A percentile compares a stretch with the other conserved stretches of the same genome.
These are phyloP conservation scores for Lutjanus erythropterus DNA, from an alignment of 2,113 vertebrate genomes.

Conservation along the genomic window DNA sequence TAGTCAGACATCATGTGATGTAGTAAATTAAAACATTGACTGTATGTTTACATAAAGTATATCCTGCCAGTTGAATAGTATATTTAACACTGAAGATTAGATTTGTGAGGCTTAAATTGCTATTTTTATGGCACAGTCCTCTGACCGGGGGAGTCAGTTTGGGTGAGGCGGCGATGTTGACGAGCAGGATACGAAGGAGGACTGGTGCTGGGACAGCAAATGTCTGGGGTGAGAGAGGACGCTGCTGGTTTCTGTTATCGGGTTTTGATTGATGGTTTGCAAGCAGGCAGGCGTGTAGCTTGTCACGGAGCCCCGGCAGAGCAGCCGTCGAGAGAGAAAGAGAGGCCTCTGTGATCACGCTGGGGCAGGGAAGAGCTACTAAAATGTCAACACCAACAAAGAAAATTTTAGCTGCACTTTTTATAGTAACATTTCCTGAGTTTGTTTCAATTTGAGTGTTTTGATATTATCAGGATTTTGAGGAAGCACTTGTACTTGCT, in stretches of 20 bases:
- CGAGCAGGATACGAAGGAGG: slow-evolving; percentile 16
- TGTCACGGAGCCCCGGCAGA: neutral
- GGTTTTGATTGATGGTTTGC: slow-evolving; percentile 34
- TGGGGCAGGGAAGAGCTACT: neutral
- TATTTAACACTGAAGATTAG: neutral
- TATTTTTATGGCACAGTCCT: neutral
- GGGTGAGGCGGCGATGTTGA: neutral
- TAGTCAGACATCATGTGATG: neutral
- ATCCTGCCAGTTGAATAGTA: neutral
- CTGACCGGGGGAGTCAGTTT: neutral
- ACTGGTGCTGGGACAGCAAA: neutral
- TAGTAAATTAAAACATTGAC: no score
- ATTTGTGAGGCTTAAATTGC: neutral
- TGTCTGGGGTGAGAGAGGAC: neutral
- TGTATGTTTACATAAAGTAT: neutral
- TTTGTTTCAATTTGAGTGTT: neutral
- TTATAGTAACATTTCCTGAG: neutral
- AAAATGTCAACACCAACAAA: neutral
- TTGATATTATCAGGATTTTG: neutral
- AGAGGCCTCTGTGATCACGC: neutral
- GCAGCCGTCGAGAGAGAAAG: neutral
- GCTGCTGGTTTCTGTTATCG: slow-evolving; percentile 23
- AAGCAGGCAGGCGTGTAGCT: slow-evolving; percentile 16
- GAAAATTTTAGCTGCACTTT: neutral
- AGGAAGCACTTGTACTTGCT: no score